A percentile compares a stretch with the other conserved stretches of the same genome.
Conservation (phyloP, 2,888 invertebrate genomes). For the Nowickia ferox region DNA sequence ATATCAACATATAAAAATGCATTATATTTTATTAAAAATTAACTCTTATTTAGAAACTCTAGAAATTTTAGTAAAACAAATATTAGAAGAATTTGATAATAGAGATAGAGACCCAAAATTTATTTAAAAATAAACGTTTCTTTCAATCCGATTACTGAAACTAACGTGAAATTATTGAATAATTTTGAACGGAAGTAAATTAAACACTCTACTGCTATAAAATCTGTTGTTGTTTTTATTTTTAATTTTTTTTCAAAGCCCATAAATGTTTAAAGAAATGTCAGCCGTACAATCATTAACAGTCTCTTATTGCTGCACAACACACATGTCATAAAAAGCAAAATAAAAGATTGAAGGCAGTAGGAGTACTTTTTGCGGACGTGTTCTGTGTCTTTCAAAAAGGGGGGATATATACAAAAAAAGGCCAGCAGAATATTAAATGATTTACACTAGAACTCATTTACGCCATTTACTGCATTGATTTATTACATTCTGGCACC, state of each 20-base stretch:
- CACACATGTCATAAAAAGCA: slow-evolving; percentile 35
- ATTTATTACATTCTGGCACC: slow-evolving; percentile 73
- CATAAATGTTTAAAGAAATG: slow-evolving; percentile 49
- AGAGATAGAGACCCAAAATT: no score
- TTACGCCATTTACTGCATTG: slow-evolving; percentile 75
- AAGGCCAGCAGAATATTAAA: slow-evolving; percentile 64
- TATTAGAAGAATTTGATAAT: no score
- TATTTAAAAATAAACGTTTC: neutral
- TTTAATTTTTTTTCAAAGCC: neutral
- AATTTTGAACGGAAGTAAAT: slow-evolving; percentile 50
- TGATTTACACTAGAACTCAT: slow-evolving; percentile 75
- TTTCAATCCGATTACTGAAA: neutral
- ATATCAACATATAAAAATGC: no score
- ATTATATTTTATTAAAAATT: no score
- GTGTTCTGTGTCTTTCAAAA: slow-evolving; percentile 22
- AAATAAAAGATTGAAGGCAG: neutral
- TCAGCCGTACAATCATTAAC: slow-evolving; percentile 55
- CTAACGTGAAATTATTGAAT: slow-evolving; percentile 5
- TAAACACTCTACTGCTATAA: slow-evolving; percentile 26
- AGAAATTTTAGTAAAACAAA: no score
- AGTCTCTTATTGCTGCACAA: slow-evolving; percentile 38
- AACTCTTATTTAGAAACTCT: no score
- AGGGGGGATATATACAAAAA: neutral
- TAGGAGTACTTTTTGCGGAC: slow-evolving; percentile 15
- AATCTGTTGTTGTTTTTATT: neutral